Base-by-base conservation (phyloP, 2,888 invertebrate genomes). In the Drosophila quinaria region DNA sequence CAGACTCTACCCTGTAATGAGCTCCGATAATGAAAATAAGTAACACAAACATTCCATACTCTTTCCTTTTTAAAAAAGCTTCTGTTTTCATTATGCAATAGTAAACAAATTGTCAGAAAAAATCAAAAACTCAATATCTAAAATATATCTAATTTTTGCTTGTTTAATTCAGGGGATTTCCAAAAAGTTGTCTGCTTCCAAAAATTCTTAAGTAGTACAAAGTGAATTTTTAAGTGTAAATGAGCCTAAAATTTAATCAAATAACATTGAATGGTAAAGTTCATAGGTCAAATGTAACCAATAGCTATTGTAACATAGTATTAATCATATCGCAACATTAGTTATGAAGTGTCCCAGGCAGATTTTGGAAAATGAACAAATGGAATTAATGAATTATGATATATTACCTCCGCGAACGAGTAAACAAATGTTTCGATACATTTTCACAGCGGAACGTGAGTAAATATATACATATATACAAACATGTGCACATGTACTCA, bases 301-400 rank as follows among this genome's bases (percentile, higher is more conserved):
- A 42, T 42, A 3, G 8, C 22, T 44, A 44, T 56, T 56, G 8
- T 35, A 25, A 47, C 25, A 37, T 35, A 35, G 56, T 68, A 75
- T 79, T 79, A 78, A 78, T 79, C 67, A 79, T 63, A 58, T 63
- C 49, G 33, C 65, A 65, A 60, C 61, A 74, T 77, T 65, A 68
- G 51, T 74, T 74, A 70, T 62, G 52, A 65, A 62, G 64, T 56
- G 77, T 78, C 77, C 47, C 64, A 44, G 33, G 51, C 80, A 78
- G 75, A 33, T 56, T 52, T 33, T 44, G 33, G 46, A 55, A 60
- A 63, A 46, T 60, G 49, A 11, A 58, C 47, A 25, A 42, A 65
- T 39, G 42, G 66, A 66, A 55, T 73, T 74, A 78, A 76, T 76
- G 74, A 78, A 78, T 78, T 78, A 63, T 63, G 78, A 60, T 64